Base-by-base conservation (phyloP, 2,797 vertebrate species). In the Urosaurus nigricauda region DNA sequence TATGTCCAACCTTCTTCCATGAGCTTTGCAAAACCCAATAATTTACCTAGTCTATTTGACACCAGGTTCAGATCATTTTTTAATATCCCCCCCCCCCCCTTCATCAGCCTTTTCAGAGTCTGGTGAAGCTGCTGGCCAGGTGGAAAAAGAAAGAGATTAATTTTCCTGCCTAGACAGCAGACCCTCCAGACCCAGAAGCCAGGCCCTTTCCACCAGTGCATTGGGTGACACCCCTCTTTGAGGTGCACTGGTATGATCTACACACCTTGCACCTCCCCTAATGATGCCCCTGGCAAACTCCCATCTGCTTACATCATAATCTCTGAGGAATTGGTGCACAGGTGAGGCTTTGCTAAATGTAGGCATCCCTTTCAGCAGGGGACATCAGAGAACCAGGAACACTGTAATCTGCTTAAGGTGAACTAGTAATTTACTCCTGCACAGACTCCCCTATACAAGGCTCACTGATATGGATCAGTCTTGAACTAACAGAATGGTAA, bases 221-320 rank as follows among this genome's bases (percentile, higher is more conserved):
- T 9, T 51, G 47, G 47, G 47, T 9, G 47, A 51, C 47, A 51
- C 47, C 9, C 7, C 47, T 51, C 47, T 51, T 8, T 51, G 47
- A 51, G 47, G 47, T 51, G 7, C 9, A 51, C 1, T 51, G 9
- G 47, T 51, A 8, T 9, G 47, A 51, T 51, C 47, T 8, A 51
- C 47, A 51, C 47, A 51, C 47, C 47, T 51, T 51, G 47, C 47
- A 8, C 47, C 7, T 51, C 47, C 7, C 7, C 47, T 51, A 51
- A 51, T 51, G 47, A 51, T 51, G 47, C 47, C 47, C 8, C 8
- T 51, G 47, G 47, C 47, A 51, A 51, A 86, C 17, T 56, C 17
- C 70, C 79, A 89, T 71, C 78, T 86, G 88, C 43, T 86, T 58
- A 37, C 73, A 89, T 63, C 56, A 60, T 74, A 89, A 79, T 29